phyloP scores from a whole-genome alignment of 2,113 vertebrate genomes.

The Narcine bancroftii region DNA sequence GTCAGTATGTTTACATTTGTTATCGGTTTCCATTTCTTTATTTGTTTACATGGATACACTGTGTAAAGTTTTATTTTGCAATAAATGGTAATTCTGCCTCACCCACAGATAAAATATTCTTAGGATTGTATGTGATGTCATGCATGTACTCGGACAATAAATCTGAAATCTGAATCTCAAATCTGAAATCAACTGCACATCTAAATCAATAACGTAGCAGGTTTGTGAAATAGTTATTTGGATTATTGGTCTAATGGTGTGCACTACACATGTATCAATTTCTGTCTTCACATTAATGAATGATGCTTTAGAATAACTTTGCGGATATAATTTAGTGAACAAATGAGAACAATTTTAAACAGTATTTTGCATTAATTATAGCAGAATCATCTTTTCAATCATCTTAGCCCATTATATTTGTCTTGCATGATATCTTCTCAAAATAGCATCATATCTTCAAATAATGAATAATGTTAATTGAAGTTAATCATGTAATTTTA shows the following conservation, averaged over 20 bases:
- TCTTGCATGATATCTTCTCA: not conserved
- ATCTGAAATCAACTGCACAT: no score
- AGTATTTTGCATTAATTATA: not conserved
- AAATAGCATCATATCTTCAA: not conserved
- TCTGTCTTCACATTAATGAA: not conserved
- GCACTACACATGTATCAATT: not conserved
- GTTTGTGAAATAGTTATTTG: no score
- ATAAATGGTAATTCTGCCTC: no score
- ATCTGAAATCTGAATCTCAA: no score
- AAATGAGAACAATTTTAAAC: not conserved
- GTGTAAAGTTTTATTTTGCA: no score
- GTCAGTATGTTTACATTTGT: no score
- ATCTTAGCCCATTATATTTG: not conserved
- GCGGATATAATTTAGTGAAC: not conserved
- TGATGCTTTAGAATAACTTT: not conserved
- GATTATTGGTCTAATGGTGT: not conserved
- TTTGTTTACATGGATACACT: no score
- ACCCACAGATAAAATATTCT: no score
- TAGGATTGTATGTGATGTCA: no score
- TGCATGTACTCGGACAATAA: no score
- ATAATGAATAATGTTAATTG: slow-evolving; percentile 17
- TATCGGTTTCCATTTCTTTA: no score
- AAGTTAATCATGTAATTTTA: not conserved
- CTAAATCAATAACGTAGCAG: no score
- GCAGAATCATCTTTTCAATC: not conserved